Conservation (phyloP, 1,140 invertebrate genomes). For the Drosophila lowei region DNA sequence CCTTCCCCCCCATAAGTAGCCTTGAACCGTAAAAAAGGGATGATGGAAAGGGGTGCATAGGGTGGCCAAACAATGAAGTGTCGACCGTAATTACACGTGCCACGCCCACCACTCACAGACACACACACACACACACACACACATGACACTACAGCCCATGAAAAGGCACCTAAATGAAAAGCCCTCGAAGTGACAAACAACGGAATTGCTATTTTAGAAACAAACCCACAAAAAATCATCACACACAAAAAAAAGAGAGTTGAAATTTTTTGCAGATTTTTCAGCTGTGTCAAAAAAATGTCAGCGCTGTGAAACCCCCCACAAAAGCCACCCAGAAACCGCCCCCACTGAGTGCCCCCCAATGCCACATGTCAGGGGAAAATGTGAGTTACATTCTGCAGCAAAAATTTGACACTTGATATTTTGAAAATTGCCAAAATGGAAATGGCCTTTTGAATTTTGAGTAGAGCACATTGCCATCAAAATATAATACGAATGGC, state of each 20-base stretch:
- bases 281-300: constrained; percentile 80
- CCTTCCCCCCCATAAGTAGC: constrained; percentile 34
- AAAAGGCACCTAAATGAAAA: constrained; percentile 35
- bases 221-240: constrained; percentile 22
- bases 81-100: constrained; percentile 67
- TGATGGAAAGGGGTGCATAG: background rate
- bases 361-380: constrained; percentile 39
- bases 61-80: constrained; percentile 47
- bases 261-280: constrained; percentile 65
- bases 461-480: constrained; percentile 60
- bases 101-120: constrained; percentile 45
- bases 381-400: constrained; percentile 68
- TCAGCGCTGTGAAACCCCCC: constrained; percentile 49
- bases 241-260: constrained; percentile 36
- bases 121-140: background rate
- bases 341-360: background rate
- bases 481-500: constrained; percentile 63
- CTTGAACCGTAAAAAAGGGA: constrained; percentile 22
- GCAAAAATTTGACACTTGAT: constrained; percentile 79
- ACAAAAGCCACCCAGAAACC: background rate
- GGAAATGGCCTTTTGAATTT: constrained; percentile 52
- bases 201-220: constrained; percentile 65
- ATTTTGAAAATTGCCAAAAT: constrained; percentile 74
- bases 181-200: constrained; percentile 55
- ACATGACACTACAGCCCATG: constrained; percentile 22